Base-by-base conservation (phyloP, 1,140 invertebrate species). In the Scaptodrosophila lebanonensis region DNA sequence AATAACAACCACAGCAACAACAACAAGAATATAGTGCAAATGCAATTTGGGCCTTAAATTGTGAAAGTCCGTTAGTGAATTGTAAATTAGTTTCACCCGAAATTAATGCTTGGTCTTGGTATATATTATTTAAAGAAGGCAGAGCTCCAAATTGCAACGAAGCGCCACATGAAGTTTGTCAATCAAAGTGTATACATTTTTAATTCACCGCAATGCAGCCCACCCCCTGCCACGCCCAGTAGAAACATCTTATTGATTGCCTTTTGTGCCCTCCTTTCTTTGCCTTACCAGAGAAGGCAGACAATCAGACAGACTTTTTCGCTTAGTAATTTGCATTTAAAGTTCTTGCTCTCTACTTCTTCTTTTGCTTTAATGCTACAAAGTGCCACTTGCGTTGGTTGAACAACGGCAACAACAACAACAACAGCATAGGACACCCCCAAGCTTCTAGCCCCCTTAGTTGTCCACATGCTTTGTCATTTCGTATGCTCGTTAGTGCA, bases 241-340 rank as follows among this genome's bases (percentile, higher is more conserved):
- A 65, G 75, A 82, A 69, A 82, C 82, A 79, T 79, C 69, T 66
- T 61, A 79, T 79, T 82, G 73, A 79, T 82, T 79, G 82, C 38
- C 4, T 38, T 16, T 8, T 27, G 4, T 16, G 1, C n/a, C 20
- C 9, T 20, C 12, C 15, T 8, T 13, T 7, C 20, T 33, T 17
- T 25, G 12, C 9, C 44, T 44, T 52, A 43, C 40, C 66, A 70
- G n/a, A n/a, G n/a, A n/a, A n/a, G n/a, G n/a, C n/a, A n/a, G n/a
- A n/a, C n/a, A n/a, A n/a, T n/a, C n/a, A n/a, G n/a, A n/a, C n/a
- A n/a, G n/a, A n/a, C n/a, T n/a, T n/a, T n/a, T n/a, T n/a, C 48
- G 60, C 39, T 43, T 53, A 47, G 48, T 60, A 77, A 77, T 77
- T 77, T 79, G 69, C 75, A 73, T 77, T 77, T 65, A 79, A 77